Conservation (phyloP, 2,888 invertebrate genomes). For the Norana najaformis region DNA sequence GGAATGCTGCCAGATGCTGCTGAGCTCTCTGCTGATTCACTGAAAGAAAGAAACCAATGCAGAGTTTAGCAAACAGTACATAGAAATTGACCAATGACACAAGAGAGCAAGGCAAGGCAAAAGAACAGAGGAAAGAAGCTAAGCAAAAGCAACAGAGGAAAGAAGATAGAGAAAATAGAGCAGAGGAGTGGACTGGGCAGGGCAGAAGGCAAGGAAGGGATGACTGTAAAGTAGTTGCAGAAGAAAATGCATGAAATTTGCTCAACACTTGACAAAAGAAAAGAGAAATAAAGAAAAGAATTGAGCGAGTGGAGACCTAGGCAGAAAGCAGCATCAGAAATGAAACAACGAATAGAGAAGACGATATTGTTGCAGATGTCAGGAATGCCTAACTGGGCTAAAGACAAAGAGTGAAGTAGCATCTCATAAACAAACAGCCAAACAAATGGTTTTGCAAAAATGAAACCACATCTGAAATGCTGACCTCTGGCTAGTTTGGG, state of each 20-base stretch:
- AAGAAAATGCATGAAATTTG: background rate
- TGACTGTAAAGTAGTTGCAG: background rate
- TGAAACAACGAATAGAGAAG: background rate
- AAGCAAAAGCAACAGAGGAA: background rate
- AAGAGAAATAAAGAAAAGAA: background rate
- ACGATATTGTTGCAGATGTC: too few species aligned
- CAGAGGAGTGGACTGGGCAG: too few species aligned
- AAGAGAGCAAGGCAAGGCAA: background rate
- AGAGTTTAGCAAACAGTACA: too few species aligned
- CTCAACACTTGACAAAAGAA: too few species aligned
- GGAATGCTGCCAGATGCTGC: conserved; percentile 73
- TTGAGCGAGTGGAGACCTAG: background rate
- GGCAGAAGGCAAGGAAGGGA: background rate
- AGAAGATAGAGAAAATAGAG: background rate
- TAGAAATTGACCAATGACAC: background rate
- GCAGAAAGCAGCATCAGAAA: background rate
- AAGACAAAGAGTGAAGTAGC: background rate
- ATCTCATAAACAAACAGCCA: background rate
- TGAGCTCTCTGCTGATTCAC: conserved; percentile 51
- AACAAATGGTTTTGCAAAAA: background rate
- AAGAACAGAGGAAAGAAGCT: too few species aligned
- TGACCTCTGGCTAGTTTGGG: background rate
- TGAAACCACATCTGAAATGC: background rate
- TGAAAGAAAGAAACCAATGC: conserved; percentile 41
- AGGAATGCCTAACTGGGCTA: too few species aligned